Percentiles rank a stretch among this genome's conserved stretches.
These are phyloP conservation scores for Vireo altiloquus DNA, from an alignment of 2,113 vertebrate species.

Conservation along the genomic window DNA sequence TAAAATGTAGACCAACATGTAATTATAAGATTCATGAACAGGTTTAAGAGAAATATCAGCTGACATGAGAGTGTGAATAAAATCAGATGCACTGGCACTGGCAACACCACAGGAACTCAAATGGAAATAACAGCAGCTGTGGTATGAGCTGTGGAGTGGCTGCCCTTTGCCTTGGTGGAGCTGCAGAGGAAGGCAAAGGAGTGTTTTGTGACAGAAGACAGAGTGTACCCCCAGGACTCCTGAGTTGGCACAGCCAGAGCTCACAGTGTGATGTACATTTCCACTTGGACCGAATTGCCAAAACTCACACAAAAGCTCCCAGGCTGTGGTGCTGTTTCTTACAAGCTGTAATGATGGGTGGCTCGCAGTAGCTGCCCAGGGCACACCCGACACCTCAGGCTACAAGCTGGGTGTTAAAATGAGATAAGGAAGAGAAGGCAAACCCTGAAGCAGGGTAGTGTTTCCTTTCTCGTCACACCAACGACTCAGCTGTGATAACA, in stretches of 20 bases:
- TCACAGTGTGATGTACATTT: neutral
- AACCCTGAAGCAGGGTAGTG: neutral
- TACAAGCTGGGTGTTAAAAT: neutral
- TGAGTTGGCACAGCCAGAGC: neutral
- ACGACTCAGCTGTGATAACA: neutral
- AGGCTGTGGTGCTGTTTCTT: neutral
- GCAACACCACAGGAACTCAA: neutral
- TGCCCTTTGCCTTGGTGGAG: accelerated
- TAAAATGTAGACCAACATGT: neutral
- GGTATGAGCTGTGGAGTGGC: accelerated
- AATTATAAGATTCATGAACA: neutral
- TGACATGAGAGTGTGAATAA: neutral
- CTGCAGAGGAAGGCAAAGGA: too few species aligned
- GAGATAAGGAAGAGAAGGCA: neutral
- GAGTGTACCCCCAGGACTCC: neutral
- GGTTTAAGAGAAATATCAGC: neutral
- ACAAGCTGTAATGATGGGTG: neutral
- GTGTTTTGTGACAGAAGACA: neutral
- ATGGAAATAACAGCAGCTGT: neutral
- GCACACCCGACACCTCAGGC: neutral
- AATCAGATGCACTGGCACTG: neutral
- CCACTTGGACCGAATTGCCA: neutral
- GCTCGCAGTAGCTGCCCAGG: neutral
- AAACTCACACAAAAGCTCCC: neutral
- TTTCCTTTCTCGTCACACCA: neutral